These are phyloP conservation scores for Zingel zingel DNA, from an alignment of 2,113 vertebrate genomes.

Conservation along the genomic window DNA sequence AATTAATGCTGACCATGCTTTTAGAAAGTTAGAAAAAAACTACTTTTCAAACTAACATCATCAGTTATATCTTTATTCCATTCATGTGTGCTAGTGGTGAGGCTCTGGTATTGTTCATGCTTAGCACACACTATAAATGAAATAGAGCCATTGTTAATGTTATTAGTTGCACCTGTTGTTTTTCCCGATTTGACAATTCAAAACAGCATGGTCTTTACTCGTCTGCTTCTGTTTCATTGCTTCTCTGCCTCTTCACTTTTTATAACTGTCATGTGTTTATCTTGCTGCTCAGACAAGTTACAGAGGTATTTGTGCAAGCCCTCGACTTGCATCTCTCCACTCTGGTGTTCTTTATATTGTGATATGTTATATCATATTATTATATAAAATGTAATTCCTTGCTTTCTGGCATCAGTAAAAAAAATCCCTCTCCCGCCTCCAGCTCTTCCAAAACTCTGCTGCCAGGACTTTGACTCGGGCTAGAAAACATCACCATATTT, in stretches of 20 bases:
- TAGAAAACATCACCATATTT: too few species aligned
- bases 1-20: neutral
- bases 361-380: too few species aligned
- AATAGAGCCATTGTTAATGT: conserved; percentile 13
- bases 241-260: conserved; percentile 3
- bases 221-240: neutral
- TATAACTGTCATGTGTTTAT: conserved; percentile 6
- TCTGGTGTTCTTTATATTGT: too few species aligned
- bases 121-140: conserved; percentile 23
- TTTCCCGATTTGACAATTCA: conserved; percentile 15
- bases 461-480: too few species aligned
- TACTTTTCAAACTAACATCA: neutral
- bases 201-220: conserved; percentile 8
- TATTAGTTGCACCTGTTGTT: conserved; percentile 40
- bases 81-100: neutral
- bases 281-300: neutral
- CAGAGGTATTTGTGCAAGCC: neutral
- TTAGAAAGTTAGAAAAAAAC: neutral
- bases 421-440: too few species aligned
- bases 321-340: neutral
- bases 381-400: too few species aligned
- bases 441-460: too few species aligned
- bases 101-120: conserved; percentile 11
- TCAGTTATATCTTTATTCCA: neutral
- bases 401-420: too few species aligned